phyloP scores from a whole-genome alignment of 2,797 vertebrate species.

The Syndactyla subalaris region DNA sequence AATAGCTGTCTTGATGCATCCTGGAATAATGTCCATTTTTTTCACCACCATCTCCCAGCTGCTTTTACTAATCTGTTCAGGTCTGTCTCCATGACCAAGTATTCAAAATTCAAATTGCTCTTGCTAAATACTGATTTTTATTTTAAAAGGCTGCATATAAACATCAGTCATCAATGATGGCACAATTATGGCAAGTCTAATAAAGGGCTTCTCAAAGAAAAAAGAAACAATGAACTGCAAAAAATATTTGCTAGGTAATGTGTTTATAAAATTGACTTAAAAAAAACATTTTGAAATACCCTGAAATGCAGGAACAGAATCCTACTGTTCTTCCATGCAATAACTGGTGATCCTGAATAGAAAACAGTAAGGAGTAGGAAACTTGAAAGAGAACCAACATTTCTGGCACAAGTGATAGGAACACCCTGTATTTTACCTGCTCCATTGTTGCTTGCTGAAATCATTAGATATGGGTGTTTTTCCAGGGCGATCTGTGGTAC shows the following conservation, averaged over 20 bases:
- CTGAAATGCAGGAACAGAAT: neutral
- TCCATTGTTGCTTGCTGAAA: neutral
- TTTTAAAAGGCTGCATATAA: neutral
- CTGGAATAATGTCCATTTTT: neutral
- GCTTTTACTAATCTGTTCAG: neutral
- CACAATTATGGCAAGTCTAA: neutral
- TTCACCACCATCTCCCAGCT: neutral
- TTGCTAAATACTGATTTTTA: neutral
- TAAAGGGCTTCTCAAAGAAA: neutral
- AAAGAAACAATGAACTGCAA: neutral
- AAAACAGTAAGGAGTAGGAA: neutral
- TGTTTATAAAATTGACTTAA: neutral
- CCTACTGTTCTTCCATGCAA: neutral
- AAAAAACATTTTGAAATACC: neutral
- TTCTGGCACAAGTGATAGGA: neutral
- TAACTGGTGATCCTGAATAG: neutral
- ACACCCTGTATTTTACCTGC: neutral
- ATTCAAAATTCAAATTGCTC: neutral
- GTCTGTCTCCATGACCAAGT: neutral
- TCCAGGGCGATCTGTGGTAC: neutral
- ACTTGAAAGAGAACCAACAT: neutral
- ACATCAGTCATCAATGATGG: neutral
- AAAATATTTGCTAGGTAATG: neutral
- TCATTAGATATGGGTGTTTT: constrained; percentile 43
- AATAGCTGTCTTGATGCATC: neutral